These are phyloP conservation scores for Propithecus deckenii DNA, from an alignment of 2,797 vertebrate genomes.

Conservation along the genomic window DNA sequence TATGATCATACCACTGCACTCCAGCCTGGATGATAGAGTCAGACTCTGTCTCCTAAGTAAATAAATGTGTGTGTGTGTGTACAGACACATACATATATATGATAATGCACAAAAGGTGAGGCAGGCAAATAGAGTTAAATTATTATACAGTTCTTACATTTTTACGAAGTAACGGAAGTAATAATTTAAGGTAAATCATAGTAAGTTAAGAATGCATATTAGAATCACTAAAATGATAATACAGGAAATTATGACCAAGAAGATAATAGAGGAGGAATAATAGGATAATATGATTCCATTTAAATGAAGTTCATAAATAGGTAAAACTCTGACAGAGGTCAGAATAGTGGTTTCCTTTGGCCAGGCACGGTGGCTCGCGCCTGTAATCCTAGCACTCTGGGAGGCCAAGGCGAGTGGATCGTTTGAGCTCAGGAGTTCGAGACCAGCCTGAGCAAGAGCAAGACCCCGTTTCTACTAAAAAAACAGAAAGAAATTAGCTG, in stretches of 20 bases:
- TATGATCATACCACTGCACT: too few species aligned
- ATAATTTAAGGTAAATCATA: not conserved
- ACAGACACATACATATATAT: not conserved
- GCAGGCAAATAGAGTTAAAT: not conserved
- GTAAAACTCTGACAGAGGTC: not conserved
- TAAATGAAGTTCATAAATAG: not conserved
- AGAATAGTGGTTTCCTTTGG: not conserved
- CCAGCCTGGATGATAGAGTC: not conserved
- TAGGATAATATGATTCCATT: not conserved
- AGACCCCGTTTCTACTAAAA: too few species aligned
- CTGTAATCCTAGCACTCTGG: too few species aligned
- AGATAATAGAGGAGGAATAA: not conserved
- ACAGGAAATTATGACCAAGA: not conserved
- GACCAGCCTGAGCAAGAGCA: too few species aligned
- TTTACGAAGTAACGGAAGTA: not conserved
- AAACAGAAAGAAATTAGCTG: too few species aligned
- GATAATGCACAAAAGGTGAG: not conserved
- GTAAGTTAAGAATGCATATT: not conserved
- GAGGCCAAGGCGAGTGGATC: too few species aligned
- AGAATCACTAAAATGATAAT: not conserved
- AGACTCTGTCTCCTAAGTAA: not conserved
- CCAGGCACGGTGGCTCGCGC: too few species aligned
- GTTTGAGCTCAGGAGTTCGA: too few species aligned
- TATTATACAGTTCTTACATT: not conserved
- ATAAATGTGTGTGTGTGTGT: not conserved